Conservation (phyloP, 2,797 vertebrate species). For the Sebastes kiyomatsui region DNA sequence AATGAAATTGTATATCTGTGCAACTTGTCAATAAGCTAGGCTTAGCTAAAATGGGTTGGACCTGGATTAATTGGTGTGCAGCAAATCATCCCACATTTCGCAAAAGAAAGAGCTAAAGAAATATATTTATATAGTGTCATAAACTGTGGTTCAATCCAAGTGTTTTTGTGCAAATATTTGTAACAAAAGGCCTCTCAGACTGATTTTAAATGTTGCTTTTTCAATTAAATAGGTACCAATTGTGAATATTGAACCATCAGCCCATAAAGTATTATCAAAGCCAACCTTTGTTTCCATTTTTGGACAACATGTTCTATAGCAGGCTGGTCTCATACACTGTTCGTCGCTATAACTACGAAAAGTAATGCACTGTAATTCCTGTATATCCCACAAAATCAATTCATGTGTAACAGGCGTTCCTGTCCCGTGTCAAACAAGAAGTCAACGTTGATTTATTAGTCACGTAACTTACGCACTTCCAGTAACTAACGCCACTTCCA, state of each 20-base stretch:
- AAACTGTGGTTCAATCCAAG: background rate
- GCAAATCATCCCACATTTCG: conserved; percentile 2
- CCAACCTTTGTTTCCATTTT: background rate
- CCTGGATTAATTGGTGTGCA: conserved; percentile 27
- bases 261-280: background rate
- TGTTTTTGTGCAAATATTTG: background rate
- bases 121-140: background rate
- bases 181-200: background rate
- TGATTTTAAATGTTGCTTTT: background rate
- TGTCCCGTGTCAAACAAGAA: too few relatives aligned
- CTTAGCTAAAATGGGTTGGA: conserved; percentile 10
- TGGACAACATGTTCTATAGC: background rate
- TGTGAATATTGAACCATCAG: background rate
- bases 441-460: too few relatives aligned
- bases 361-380: too few relatives aligned
- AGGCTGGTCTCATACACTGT: too few relatives aligned
- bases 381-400: too few relatives aligned
- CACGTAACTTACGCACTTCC: too few relatives aligned
- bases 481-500: too few relatives aligned
- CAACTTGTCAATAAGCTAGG: conserved; percentile 17
- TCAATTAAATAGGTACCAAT: background rate
- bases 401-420: too few relatives aligned
- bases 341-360: too few relatives aligned
- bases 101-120: conserved; percentile 5
- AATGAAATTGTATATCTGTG: conserved; percentile 45